Evolutionary conservation across 2,888 invertebrate genomes (phyloP).

Genomic region (Synanthedon vespiformis): DNA sequence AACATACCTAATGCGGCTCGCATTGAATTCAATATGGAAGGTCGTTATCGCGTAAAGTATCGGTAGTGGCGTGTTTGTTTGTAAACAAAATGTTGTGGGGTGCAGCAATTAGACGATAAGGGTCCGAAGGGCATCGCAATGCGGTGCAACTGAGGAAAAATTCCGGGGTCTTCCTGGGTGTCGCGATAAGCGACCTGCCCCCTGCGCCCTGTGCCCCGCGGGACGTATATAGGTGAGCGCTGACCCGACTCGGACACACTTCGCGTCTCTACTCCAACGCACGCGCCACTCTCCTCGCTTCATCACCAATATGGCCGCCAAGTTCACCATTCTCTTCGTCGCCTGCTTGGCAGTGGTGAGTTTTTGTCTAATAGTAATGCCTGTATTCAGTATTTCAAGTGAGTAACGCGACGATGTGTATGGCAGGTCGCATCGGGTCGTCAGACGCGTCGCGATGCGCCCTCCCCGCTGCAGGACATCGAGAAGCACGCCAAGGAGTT

Average conservation of each 20-base stretch:
- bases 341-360: constrained; percentile 53
- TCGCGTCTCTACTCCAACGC: constrained; percentile 10
- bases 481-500: constrained; percentile 43
- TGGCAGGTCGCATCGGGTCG: not conserved
- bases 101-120: not conserved
- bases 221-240: not conserved
- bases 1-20: too few relatives aligned
- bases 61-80: not conserved
- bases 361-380: not conserved
- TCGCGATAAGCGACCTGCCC: constrained; percentile 1
- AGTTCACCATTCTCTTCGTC: constrained; percentile 32
- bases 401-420: too few relatives aligned
- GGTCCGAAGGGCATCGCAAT: constrained; percentile 1
- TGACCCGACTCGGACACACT: constrained; percentile 17
- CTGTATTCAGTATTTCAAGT: too few relatives aligned
- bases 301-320: constrained; percentile 31
- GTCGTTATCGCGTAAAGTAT: not conserved
- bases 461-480: constrained; percentile 29
- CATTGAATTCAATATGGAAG: too few relatives aligned
- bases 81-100: not conserved
- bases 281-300: constrained; percentile 20
- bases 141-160: not conserved
- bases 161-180: not conserved
- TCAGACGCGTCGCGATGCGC: constrained; percentile 41
- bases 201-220: constrained; percentile 4